phyloP scores from a whole-genome alignment of 1,140 invertebrate species.

The Schlechtendalia chinensis region DNA sequence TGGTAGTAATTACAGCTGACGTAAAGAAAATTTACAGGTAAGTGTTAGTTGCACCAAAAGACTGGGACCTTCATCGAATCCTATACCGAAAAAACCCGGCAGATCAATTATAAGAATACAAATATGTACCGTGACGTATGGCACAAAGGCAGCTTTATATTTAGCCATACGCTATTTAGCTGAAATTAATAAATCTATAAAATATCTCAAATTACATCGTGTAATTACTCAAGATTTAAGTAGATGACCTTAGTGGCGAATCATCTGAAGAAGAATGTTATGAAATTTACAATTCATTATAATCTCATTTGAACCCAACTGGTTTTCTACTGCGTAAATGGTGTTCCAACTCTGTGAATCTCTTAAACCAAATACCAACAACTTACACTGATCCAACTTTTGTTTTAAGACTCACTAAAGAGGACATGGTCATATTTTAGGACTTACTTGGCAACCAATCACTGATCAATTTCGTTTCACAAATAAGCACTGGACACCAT shows the following conservation, averaged over 20 bases:
- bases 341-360: not conserved
- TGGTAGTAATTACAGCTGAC: conserved; percentile 49
- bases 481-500: not conserved
- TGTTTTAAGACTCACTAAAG: not conserved
- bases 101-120: conserved; percentile 53
- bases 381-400: not conserved
- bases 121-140: conserved; percentile 57
- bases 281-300: not conserved
- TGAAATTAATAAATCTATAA: conserved; percentile 51
- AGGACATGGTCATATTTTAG: conserved; percentile 28
- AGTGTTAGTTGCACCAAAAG: not conserved
- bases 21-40: not conserved
- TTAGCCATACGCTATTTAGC: conserved; percentile 55
- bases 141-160: conserved; percentile 55
- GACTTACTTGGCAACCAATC: conserved; percentile 27
- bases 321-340: conserved; percentile 38
- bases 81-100: not conserved
- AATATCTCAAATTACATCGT: conserved; percentile 52
- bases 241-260: conserved; percentile 56
- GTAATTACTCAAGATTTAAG: conserved; percentile 56
- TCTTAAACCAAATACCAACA: not conserved
- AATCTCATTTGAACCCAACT: not conserved
- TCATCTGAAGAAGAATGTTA: not conserved
- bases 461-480: conserved; percentile 23
- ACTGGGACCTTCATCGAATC: not conserved